Percentiles rank a stretch among this genome's conserved stretches.
Conservation (phyloP, 1,140 invertebrate genomes). For the Drosophila funebris region DNA sequence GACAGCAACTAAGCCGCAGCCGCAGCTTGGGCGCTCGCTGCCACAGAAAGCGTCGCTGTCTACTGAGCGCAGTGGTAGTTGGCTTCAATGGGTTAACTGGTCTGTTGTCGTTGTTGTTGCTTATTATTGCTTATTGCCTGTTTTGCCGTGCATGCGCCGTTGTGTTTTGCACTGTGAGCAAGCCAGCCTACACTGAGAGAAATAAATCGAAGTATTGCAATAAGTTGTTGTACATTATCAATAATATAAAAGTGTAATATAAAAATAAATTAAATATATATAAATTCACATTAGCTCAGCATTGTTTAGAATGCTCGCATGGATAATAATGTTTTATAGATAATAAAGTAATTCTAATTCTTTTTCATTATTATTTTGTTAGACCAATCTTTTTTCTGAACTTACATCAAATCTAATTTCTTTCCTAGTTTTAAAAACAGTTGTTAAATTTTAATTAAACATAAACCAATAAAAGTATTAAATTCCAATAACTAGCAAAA, state of each 20-base stretch:
- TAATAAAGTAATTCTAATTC: not conserved
- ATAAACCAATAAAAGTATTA: not conserved
- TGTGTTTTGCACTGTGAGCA: not conserved
- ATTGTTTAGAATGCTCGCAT: not conserved
- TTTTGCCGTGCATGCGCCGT: constrained; percentile 30
- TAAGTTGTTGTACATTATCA: not conserved
- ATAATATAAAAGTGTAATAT: too few species aligned
- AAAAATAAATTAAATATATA: not conserved
- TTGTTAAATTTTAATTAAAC: not conserved
- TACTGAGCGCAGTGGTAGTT: constrained; percentile 30
- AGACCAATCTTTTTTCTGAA: not conserved
- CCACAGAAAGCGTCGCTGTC: constrained; percentile 37
- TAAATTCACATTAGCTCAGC: not conserved
- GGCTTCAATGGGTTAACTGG: constrained; percentile 74
- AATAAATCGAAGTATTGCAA: not conserved
- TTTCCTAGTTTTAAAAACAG: not conserved
- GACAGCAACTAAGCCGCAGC: constrained; percentile 35
- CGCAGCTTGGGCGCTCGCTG: constrained; percentile 46
- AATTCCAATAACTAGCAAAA: not conserved
- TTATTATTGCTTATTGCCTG: constrained; percentile 25
- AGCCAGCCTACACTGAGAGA: constrained; percentile 21
- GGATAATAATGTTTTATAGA: not conserved
- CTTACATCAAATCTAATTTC: not conserved
- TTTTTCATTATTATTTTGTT: too few species aligned
- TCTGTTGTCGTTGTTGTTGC: constrained; percentile 26